Conservation (phyloP, 2,113 vertebrate genomes). For the Aphyosemion australe region DNA sequence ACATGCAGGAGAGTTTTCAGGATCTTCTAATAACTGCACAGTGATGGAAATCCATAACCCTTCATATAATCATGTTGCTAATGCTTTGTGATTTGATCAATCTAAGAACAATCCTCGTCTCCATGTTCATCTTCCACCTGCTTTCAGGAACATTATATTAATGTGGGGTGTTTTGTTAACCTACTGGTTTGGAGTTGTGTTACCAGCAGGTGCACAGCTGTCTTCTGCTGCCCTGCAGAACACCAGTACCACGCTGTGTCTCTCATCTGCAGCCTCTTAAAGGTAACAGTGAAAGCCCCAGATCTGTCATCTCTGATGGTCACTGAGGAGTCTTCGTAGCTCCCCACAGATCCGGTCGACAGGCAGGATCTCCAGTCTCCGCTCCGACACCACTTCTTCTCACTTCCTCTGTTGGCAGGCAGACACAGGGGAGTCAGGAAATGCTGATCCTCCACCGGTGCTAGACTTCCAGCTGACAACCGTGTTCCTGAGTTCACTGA, state of each 20-base stretch:
- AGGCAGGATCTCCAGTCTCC: conserved; percentile 69
- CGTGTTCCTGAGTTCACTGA: conserved; percentile 3
- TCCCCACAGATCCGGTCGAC: conserved; percentile 52
- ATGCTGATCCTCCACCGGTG: conserved; percentile 8
- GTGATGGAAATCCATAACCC: no score
- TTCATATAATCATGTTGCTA: no score
- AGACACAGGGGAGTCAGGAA: conserved; percentile 34
- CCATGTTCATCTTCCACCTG: not conserved
- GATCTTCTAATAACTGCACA: no score
- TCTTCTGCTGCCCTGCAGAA: conserved; percentile 45
- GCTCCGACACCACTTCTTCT: conserved; percentile 80
- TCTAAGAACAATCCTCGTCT: no score
- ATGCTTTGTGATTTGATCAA: no score
- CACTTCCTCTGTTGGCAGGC: conserved; percentile 62
- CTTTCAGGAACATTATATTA: not conserved
- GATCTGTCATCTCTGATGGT: conserved; percentile 71
- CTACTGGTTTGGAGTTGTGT: conserved; percentile 54
- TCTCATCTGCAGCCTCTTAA: conserved; percentile 59
- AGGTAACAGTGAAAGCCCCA: conserved; percentile 66
- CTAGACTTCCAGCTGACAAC: conserved; percentile 3
- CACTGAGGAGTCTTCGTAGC: conserved; percentile 59
- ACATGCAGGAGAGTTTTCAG: no score
- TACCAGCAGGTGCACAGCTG: conserved; percentile 50
- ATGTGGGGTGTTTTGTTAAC: conserved; percentile 5
- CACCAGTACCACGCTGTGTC: conserved; percentile 74